phyloP scores from a whole-genome alignment of 2,888 invertebrate species.

The Synergus umbraculus region DNA sequence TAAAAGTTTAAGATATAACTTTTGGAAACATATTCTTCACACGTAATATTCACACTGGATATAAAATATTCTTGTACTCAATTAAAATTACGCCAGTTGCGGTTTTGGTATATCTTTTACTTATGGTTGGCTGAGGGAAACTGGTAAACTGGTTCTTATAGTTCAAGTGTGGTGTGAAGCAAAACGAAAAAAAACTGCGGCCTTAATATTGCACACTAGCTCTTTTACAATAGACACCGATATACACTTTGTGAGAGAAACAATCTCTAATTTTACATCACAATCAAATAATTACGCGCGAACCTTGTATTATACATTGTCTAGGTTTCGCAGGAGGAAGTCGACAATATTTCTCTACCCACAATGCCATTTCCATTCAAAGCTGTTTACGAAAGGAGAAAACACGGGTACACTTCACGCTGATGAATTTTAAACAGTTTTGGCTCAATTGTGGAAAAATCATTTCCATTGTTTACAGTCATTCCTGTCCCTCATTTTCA shows the following conservation, averaged over 20 bases:
- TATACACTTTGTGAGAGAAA: slow-evolving; percentile 14
- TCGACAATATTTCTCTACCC: slow-evolving; percentile 37
- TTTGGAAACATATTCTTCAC: neutral
- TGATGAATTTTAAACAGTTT: neutral
- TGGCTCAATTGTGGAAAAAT: slow-evolving; percentile 7
- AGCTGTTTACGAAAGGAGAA: neutral
- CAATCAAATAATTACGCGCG: slow-evolving; percentile 35
- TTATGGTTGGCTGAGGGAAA: slow-evolving; percentile 22
- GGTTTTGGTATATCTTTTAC: neutral
- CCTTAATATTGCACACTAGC: slow-evolving; percentile 19
- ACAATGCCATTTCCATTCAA: slow-evolving; percentile 33
- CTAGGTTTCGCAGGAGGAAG: slow-evolving; percentile 34
- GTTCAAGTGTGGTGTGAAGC: slow-evolving; percentile 10
- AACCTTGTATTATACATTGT: slow-evolving; percentile 33
- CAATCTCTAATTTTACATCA: slow-evolving; percentile 33
- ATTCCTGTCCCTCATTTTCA: neutral
- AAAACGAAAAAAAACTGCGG: slow-evolving; percentile 26
- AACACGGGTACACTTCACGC: neutral
- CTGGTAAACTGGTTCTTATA: slow-evolving; percentile 38
- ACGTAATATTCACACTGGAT: neutral
- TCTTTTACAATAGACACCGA: slow-evolving; percentile 15
- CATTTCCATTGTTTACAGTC: neutral
- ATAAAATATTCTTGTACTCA: neutral
- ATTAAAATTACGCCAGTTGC: slow-evolving; percentile 21
- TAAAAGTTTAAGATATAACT: neutral